These are phyloP conservation scores for Myotis planiceps DNA, from an alignment of 2,797 vertebrate genomes.

Conservation along the genomic window DNA sequence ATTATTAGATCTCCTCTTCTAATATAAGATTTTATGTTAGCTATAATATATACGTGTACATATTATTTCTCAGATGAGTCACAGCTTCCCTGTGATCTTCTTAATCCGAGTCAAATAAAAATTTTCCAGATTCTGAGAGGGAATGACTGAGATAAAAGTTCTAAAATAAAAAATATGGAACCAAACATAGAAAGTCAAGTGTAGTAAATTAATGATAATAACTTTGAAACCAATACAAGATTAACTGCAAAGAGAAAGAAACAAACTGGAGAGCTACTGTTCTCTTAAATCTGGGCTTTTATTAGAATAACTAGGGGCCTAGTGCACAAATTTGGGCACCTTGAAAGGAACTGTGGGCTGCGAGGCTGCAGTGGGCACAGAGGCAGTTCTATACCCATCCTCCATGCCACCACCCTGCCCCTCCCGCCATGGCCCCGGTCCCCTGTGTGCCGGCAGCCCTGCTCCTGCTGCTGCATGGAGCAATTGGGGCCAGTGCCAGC, in stretches of 20 bases:
- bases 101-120: background rate
- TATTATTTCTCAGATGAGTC: background rate
- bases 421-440: no score
- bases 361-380: no score
- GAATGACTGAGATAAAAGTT: background rate
- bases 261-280: background rate
- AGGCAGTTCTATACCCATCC: no score
- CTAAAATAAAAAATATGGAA: background rate
- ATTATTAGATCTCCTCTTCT: background rate
- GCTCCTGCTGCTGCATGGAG: rapidly evolving
- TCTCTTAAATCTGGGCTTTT: background rate
- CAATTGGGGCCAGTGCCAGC: no score
- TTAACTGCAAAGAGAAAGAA: background rate
- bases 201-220: background rate
- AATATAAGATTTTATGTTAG: background rate
- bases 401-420: no score
- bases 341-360: no score
- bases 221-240: background rate
- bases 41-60: background rate
- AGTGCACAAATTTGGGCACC: no score
- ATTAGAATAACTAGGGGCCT: background rate
- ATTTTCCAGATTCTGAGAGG: background rate
- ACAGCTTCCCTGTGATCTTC: background rate
- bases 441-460: no score
- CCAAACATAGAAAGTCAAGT: background rate